Conservation (phyloP, 2,797 vertebrate genomes). For the Carduelis carduelis region DNA sequence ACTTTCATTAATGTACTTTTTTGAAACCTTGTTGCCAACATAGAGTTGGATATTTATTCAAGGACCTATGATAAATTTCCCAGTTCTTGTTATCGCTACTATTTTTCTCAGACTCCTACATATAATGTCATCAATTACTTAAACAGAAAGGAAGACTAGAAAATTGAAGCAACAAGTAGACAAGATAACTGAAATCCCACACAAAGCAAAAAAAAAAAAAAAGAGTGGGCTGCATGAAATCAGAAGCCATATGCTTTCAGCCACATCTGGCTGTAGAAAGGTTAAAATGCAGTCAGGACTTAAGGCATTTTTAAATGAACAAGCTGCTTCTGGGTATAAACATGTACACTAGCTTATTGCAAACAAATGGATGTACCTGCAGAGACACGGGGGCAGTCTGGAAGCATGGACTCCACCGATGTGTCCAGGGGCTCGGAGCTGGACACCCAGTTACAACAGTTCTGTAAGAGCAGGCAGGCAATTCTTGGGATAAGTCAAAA, state of each 20-base stretch:
- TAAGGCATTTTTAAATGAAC: not conserved
- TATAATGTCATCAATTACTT: not conserved
- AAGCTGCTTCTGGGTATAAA: not conserved
- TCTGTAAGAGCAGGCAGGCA: slow-evolving; percentile 74
- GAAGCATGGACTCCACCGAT: slow-evolving; percentile 90
- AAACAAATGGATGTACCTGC: slow-evolving; percentile 82
- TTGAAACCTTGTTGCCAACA: not conserved
- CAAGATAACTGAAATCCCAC: not conserved
- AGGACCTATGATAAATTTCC: not conserved
- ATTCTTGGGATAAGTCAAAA: slow-evolving; percentile 20
- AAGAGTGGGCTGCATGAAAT: not conserved
- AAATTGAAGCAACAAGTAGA: not conserved
- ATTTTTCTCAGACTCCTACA: not conserved
- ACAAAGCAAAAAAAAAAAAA: not conserved
- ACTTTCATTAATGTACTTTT: not conserved
- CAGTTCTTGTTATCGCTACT: not conserved
- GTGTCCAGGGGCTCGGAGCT: slow-evolving; percentile 93
- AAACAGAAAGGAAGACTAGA: not conserved
- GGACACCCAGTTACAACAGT: slow-evolving; percentile 96
- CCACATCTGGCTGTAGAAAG: not conserved
- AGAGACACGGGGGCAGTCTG: slow-evolving; percentile 92
- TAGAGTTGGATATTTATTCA: not conserved
- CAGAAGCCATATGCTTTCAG: not conserved
- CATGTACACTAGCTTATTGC: not conserved
- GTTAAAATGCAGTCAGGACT: not conserved